Evolutionary conservation across 2,113 vertebrate genomes (phyloP).

Genomic region (Elephas maximus): DNA sequence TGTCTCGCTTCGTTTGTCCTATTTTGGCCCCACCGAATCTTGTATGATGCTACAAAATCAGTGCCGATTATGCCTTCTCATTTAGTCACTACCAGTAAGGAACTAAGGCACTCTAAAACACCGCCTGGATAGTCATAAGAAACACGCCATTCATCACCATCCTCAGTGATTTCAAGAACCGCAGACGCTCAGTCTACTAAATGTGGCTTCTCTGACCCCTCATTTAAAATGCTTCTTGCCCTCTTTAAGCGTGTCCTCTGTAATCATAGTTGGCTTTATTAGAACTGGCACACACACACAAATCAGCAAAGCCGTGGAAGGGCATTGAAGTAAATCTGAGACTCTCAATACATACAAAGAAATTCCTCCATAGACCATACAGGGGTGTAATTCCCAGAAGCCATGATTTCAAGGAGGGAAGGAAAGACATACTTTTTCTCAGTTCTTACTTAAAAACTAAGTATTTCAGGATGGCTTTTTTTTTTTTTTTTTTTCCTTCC

Average conservation of each 20-base stretch:
- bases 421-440: neutral
- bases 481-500: neutral
- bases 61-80: neutral
- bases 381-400: slow-evolving; percentile 1
- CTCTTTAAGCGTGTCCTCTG: neutral
- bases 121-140: neutral
- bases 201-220: slow-evolving; percentile 7
- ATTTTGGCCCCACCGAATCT: neutral
- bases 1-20: neutral
- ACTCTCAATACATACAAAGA: neutral
- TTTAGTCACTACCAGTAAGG: slow-evolving; percentile 27
- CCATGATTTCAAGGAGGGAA: neutral
- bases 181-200: slow-evolving; percentile 37
- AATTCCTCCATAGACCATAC: neutral
- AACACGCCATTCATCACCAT: neutral
- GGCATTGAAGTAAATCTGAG: slow-evolving; percentile 52
- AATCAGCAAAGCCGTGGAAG: slow-evolving; percentile 19
- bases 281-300: slow-evolving; percentile 10
- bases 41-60: neutral
- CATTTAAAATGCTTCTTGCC: neutral
- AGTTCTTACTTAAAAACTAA: slow-evolving; percentile 49
- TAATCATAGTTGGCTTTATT: slow-evolving; percentile 45
- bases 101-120: neutral
- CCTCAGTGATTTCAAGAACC: slow-evolving; percentile 67
- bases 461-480: neutral